Base-by-base conservation (phyloP, 1,140 invertebrate genomes). In the Drosophila ohnishii region DNA sequence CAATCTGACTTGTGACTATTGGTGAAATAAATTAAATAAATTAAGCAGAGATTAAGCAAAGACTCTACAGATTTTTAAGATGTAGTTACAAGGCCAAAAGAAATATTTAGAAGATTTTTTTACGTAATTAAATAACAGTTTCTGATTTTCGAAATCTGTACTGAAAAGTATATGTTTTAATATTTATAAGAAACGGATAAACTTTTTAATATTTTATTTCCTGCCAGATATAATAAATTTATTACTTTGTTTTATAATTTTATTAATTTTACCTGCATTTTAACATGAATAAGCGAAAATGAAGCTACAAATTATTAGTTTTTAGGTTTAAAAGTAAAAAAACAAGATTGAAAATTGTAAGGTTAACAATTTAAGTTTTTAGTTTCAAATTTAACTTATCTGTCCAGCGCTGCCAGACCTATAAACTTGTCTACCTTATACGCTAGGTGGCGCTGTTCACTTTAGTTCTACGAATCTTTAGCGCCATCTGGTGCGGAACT, bases 51-150 rank as follows among this genome's bases (percentile, higher is more conserved):
- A 62, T 62, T 14, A 19, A 35, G n/a, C 3, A 2, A 19, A 2
- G 58, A 35, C 30, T n/a, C 39, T 53, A 16, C 7, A 40, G 11
- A 28, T 25, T 53, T 40, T 61, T 42, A 22, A 25, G 19, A 32
- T 13, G 32, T 70, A 70, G 64, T 78, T 62, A 37, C 58, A 34
- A 0, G 28, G 10, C 9, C 32, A 40, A 39, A 19, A 30, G 13
- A 19, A n/a, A 22, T 6, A 11, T 8, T 11, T 34, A 50, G 5
- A 5, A 14, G 22, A 19, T 8, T 55, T n/a, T 55, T 22, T 22
- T 10, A n/a, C 7, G 10, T 7, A 53, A 14, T 4, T n/a, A 58
- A 25, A 28, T 22, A 8, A 8, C 5, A 19, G 16, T 28, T 19
- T 42, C 2, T 40, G n/a, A 16, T 8, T 2, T 1, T 14, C 5